Percentiles rank a stretch among this genome's conserved stretches.
These are phyloP conservation scores for Macroteleia sp. DNA, from an alignment of 2,888 invertebrate genomes.

Conservation along the genomic window DNA sequence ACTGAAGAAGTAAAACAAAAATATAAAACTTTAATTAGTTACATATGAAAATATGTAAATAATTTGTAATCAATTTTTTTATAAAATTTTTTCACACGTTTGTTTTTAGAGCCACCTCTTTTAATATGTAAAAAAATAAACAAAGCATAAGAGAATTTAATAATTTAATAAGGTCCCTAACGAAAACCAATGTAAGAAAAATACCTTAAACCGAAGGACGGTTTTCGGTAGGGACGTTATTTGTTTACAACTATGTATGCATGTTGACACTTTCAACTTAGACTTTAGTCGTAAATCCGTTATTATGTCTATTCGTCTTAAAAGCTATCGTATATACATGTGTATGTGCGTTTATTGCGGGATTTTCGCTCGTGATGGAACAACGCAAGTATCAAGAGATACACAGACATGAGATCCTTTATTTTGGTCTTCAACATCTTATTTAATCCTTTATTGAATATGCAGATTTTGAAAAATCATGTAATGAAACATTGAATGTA, in stretches of 20 bases:
- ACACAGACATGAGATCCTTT: slow-evolving; percentile 46
- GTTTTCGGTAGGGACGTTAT: slow-evolving; percentile 15
- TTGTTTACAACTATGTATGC: slow-evolving; percentile 32
- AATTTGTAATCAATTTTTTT: no score
- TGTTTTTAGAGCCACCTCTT: no score
- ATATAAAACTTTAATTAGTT: no score
- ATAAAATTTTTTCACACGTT: no score
- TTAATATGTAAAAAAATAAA: not conserved
- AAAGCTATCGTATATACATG: slow-evolving; percentile 72
- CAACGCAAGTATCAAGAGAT: slow-evolving; percentile 31
- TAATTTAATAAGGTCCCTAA: slow-evolving; percentile 2
- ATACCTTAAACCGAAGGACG: not conserved
- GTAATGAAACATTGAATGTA: no score
- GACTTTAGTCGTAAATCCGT: slow-evolving; percentile 37
- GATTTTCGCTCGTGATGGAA: slow-evolving; percentile 17
- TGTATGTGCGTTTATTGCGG: slow-evolving; percentile 67
- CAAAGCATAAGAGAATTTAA: slow-evolving; percentile 36
- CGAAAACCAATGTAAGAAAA: slow-evolving; percentile 14
- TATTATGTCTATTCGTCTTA: slow-evolving; percentile 69
- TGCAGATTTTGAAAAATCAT: no score
- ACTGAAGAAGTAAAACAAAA: no score
- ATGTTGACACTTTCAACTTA: slow-evolving; percentile 42
- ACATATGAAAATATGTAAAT: no score
- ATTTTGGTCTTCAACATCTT: slow-evolving; percentile 10
- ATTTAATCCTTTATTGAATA: no score